Conservation (phyloP, 2,113 vertebrate species). For the Salvator merianae region DNA sequence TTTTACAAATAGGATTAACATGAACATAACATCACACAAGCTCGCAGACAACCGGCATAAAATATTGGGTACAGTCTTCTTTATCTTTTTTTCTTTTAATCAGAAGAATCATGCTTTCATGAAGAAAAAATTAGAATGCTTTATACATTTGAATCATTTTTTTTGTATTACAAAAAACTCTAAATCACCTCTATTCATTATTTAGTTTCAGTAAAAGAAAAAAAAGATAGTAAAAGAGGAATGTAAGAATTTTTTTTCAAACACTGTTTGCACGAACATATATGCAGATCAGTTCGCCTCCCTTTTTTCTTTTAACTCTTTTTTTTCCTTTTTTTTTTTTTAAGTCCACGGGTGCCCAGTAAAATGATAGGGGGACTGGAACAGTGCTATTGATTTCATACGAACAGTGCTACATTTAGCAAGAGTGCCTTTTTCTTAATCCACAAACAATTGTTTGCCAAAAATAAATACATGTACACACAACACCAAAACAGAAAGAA, state of each 20-base stretch:
- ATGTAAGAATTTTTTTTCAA: conserved; percentile 87
- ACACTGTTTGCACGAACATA: conserved; percentile 90
- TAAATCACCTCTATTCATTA: conserved; percentile 91
- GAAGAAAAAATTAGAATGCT: conserved; percentile 90
- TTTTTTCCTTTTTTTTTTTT: conserved; percentile 51
- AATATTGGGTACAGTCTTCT: conserved; percentile 88
- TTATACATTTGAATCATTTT: conserved; percentile 94
- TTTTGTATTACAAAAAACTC: conserved; percentile 91
- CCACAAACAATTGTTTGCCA: conserved; percentile 97
- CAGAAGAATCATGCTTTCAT: conserved; percentile 99
- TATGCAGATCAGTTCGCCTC: conserved; percentile 86
- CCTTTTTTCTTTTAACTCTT: conserved; percentile 63
- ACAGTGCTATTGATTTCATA: conserved; percentile 88
- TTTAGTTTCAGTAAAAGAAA: conserved; percentile 93
- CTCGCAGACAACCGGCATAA: conserved; percentile 98
- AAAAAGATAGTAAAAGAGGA: conserved; percentile 85
- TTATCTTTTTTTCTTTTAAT: conserved; percentile 75
- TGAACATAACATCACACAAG: conserved; percentile 97
- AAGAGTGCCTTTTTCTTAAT: conserved; percentile 91
- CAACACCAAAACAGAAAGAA: conserved; percentile 71
- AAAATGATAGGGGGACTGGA: conserved; percentile 79
- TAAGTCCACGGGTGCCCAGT: conserved; percentile 76
- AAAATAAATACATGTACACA: conserved; percentile 99
- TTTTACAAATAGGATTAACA: conserved; percentile 95
- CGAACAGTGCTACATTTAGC: conserved; percentile 92